Evolutionary conservation across 2,113 vertebrate genomes (phyloP).

Genomic region (Cepphus grylle): DNA sequence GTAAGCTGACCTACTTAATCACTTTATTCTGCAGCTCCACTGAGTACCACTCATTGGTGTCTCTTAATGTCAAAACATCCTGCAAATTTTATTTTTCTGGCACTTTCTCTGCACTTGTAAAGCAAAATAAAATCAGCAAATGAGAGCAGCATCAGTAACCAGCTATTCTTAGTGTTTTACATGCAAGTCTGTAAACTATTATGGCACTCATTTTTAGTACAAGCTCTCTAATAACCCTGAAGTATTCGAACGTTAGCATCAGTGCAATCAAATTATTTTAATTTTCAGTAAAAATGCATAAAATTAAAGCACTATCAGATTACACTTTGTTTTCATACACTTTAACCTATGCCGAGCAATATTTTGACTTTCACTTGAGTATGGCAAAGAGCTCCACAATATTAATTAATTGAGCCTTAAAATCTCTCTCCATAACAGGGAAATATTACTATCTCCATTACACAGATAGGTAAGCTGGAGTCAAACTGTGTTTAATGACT

Average conservation of each 20-base stretch:
- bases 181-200: not conserved
- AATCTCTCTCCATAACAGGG: not conserved
- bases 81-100: not conserved
- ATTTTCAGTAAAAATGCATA: conserved; percentile 7
- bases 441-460: conserved; percentile 42
- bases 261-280: not conserved
- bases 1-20: conserved; percentile 29
- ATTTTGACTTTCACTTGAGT: conserved; percentile 8
- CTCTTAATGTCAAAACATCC: conserved; percentile 7
- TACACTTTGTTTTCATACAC: not conserved
- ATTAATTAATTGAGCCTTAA: conserved; percentile 45
- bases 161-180: not conserved
- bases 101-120: not conserved
- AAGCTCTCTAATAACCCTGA: not conserved
- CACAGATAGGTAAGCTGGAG: conserved; percentile 46
- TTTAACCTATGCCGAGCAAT: conserved; percentile 1
- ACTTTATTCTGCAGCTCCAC: not conserved
- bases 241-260: not conserved
- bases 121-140: not conserved
- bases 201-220: not conserved
- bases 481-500: conserved; percentile 23
- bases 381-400: not conserved
- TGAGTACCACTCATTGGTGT: not conserved
- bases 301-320: not conserved
- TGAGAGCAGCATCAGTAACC: not conserved